phyloP scores from a whole-genome alignment of 2,113 vertebrate species.

The Stomatorhinus ivindoensis region DNA sequence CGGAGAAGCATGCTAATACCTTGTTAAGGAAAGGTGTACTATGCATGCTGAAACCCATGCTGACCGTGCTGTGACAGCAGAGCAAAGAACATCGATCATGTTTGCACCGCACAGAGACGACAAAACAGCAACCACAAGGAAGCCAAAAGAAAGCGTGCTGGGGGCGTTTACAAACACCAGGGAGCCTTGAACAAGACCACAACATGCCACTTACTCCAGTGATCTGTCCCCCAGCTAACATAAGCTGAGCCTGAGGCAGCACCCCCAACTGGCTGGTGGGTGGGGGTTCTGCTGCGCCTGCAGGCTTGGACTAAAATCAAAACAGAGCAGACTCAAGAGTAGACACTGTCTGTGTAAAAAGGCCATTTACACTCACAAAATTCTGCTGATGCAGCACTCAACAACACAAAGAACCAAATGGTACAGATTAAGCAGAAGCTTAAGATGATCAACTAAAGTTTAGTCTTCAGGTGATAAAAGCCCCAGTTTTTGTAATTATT shows the following conservation, averaged over 20 bases:
- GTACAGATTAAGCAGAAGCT: background rate
- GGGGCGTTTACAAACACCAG: background rate
- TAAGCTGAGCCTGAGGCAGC: constrained; percentile 89
- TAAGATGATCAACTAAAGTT: background rate
- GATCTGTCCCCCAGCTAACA: constrained; percentile 94
- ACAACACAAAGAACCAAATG: background rate
- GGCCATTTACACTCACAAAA: background rate
- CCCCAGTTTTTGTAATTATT: background rate
- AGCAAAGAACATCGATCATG: background rate
- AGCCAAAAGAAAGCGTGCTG: background rate
- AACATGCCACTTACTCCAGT: constrained; percentile 78
- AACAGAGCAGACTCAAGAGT: constrained; percentile 39
- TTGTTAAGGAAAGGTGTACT: background rate
- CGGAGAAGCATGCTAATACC: background rate
- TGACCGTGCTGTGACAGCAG: background rate
- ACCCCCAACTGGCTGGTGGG: constrained; percentile 83
- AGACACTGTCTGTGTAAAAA: background rate
- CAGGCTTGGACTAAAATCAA: constrained; percentile 78
- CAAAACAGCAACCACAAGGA: background rate
- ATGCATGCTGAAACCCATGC: background rate
- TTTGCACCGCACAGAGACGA: background rate
- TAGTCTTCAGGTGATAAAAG: background rate
- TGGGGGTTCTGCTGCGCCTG: constrained; percentile 78
- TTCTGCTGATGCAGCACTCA: background rate
- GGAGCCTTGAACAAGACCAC: constrained; percentile 18